Conservation (phyloP, 23 tunicate species). For the Halocynthia aurantium region DNA sequence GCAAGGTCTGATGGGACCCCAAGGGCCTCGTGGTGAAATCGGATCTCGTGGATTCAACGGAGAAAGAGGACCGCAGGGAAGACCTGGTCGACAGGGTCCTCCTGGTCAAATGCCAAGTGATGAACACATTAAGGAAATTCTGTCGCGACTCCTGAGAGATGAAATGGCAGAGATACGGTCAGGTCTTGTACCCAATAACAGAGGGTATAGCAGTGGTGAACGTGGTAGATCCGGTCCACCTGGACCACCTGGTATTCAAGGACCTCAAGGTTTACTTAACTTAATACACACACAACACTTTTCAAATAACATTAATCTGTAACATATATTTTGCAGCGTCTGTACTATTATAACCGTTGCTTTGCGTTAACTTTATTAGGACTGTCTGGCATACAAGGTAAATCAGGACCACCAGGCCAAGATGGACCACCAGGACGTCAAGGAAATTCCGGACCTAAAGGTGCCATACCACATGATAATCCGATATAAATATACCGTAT, state of each 20-base stretch:
- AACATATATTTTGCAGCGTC: background rate
- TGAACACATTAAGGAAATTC: conserved; percentile 65
- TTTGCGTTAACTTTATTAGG: conserved; percentile 4
- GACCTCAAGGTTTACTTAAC: conserved; percentile 37
- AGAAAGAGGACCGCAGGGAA: conserved; percentile 67
- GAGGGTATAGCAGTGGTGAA: background rate
- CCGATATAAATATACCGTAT: no score
- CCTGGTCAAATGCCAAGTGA: conserved; percentile 79
- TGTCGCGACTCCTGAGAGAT: conserved; percentile 50
- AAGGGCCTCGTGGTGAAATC: conserved; percentile 62
- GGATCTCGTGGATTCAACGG: conserved; percentile 73
- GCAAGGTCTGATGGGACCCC: conserved; percentile 53
- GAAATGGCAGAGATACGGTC: background rate
- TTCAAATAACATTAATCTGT: background rate
- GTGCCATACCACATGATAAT: background rate
- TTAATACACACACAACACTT: background rate
- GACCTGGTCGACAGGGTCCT: conserved; percentile 76
- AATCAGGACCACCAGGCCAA: conserved; percentile 29
- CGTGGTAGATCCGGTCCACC: conserved; percentile 79
- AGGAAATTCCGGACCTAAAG: conserved; percentile 9
- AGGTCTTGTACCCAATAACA: no score
- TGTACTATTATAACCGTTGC: background rate
- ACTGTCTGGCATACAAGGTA: conserved; percentile 25
- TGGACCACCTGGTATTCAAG: conserved; percentile 59
- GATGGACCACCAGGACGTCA: conserved; percentile 13